A percentile compares a stretch with the other conserved stretches of the same genome.
phyloP scores from a whole-genome alignment of 2,888 invertebrate species.

The Colostygia pectinataria region DNA sequence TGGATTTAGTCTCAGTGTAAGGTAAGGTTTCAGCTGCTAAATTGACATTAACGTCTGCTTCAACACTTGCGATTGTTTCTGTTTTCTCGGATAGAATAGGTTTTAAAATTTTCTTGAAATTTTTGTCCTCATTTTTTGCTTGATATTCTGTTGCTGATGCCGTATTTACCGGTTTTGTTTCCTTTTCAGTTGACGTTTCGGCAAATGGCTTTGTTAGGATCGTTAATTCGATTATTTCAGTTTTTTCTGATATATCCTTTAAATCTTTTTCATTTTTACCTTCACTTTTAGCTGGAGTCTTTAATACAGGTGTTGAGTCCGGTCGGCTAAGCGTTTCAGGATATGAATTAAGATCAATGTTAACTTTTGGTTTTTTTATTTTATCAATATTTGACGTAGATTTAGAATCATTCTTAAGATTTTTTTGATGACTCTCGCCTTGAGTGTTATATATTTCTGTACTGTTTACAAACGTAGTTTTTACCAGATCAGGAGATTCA shows the following conservation, averaged over 20 bases:
- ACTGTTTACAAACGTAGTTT: not conserved
- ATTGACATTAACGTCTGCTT: not conserved
- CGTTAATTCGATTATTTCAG: not conserved
- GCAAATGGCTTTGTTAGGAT: not conserved
- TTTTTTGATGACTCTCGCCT: not conserved
- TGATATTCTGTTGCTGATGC: not conserved
- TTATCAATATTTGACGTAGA: not conserved
- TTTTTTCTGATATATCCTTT: not conserved
- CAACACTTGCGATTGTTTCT: not conserved
- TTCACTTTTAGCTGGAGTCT: too few species aligned
- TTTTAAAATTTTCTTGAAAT: constrained; percentile 1
- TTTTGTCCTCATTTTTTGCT: constrained; percentile 5
- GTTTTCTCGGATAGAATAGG: not conserved
- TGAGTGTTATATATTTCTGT: not conserved
- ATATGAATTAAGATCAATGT: not conserved
- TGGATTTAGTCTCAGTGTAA: not conserved
- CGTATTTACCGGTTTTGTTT: not conserved
- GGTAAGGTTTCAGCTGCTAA: not conserved
- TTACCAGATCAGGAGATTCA: not conserved
- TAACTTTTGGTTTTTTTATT: not conserved
- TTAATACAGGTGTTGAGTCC: too few species aligned
- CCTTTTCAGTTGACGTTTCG: not conserved
- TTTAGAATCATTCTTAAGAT: not conserved
- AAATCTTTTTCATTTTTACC: not conserved
- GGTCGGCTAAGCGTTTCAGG: too few species aligned